Evolutionary conservation across 1,140 invertebrate genomes (phyloP).

Genomic region (Pararge aegeria): DNA sequence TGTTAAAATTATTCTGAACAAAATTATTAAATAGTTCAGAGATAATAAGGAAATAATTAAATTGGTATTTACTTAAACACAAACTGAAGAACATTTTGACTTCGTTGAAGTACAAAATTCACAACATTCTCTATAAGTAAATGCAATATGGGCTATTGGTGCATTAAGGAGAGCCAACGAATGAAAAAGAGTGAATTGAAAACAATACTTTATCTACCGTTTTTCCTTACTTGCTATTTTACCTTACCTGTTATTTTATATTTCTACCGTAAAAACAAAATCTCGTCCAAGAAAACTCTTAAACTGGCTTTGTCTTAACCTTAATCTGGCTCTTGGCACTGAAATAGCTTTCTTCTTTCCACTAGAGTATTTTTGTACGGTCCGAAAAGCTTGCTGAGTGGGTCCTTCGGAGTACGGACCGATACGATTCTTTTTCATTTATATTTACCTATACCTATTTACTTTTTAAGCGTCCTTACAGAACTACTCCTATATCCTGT

Average conservation of each 20-base stretch:
- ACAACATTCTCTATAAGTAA: too few relatives aligned
- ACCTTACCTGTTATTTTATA: background rate
- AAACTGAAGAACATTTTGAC: too few relatives aligned
- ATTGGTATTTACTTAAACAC: too few relatives aligned
- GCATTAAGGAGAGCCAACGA: too few relatives aligned
- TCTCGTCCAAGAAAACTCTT: background rate
- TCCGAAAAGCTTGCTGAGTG: background rate
- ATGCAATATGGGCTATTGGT: too few relatives aligned
- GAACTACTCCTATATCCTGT: too few relatives aligned
- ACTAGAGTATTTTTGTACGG: conserved; percentile 2
- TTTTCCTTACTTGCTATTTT: background rate
- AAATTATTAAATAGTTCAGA: too few relatives aligned
- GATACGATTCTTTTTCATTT: background rate
- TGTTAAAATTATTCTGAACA: too few relatives aligned
- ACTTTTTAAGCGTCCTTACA: too few relatives aligned
- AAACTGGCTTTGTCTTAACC: background rate
- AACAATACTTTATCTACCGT: background rate
- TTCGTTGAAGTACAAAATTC: too few relatives aligned
- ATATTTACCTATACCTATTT: background rate
- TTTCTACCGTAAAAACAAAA: background rate
- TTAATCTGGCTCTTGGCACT: conserved; percentile 4
- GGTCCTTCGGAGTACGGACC: background rate
- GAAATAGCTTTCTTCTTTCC: conserved; percentile 1
- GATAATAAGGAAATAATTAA: too few relatives aligned
- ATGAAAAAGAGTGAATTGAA: too few relatives aligned